phyloP scores from a whole-genome alignment of 2,797 vertebrate genomes.

The Pelodytes ibericus region DNA sequence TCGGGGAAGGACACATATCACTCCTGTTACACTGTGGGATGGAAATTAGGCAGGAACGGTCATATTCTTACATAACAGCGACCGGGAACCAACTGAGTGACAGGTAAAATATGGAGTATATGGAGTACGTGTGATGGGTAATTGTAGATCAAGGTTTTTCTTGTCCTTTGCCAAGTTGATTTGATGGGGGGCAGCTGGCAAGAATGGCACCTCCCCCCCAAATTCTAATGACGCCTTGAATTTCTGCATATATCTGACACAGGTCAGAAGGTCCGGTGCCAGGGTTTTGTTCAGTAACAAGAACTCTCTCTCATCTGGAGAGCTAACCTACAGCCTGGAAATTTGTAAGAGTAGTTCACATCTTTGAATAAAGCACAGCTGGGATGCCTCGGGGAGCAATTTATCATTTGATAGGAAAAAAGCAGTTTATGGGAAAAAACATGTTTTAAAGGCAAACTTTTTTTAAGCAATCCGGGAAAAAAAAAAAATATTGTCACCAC shows the following conservation, averaged over 20 bases:
- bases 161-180: not conserved
- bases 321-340: constrained; percentile 30
- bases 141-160: constrained; percentile 26
- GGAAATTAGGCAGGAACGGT: not conserved
- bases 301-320: constrained; percentile 37
- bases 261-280: constrained; percentile 12
- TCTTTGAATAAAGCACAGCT: constrained; percentile 39
- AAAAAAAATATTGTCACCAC: too few species aligned
- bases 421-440: too few species aligned
- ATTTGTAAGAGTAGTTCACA: constrained; percentile 36
- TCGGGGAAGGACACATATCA: too few species aligned
- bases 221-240: not conserved
- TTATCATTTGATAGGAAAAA: constrained; percentile 21
- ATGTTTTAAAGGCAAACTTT: too few species aligned
- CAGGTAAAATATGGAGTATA: constrained; percentile 34
- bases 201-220: not conserved
- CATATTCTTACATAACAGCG: not conserved
- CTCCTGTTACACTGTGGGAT: too few species aligned
- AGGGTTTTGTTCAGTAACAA: constrained; percentile 11
- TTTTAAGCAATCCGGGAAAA: too few species aligned
- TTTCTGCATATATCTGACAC: constrained; percentile 9
- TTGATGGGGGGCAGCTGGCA: not conserved
- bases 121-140: constrained; percentile 15
- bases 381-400: constrained; percentile 26
- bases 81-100: constrained; percentile 20